Conservation (phyloP, 2,113 vertebrate species). For the Sialia sialis region DNA sequence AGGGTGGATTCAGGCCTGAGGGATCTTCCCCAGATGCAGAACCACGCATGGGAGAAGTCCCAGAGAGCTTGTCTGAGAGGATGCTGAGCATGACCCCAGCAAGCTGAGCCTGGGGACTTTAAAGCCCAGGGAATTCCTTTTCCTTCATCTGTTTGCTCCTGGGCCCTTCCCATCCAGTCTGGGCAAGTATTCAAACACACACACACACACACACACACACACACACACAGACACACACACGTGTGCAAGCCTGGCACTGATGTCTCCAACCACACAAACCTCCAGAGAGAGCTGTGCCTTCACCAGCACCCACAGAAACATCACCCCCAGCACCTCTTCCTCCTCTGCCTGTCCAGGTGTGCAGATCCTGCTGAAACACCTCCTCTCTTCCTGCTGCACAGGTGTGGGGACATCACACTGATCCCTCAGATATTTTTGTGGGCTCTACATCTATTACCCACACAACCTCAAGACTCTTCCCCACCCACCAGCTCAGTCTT, state of each 20-base stretch:
- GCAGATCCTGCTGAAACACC: background rate
- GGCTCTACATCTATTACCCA: background rate
- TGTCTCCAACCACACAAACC: background rate
- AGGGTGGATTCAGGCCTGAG: background rate
- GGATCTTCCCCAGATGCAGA: background rate
- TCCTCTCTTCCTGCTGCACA: background rate
- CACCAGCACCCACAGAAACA: background rate
- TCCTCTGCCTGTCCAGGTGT: background rate
- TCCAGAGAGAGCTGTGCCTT: background rate
- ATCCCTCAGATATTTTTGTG: background rate
- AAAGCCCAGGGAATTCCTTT: background rate
- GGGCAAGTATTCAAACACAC: background rate
- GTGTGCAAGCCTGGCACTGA: background rate
- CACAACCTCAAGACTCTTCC: background rate
- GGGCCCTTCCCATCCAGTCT: background rate
- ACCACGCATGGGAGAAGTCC: background rate
- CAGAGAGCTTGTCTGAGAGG: background rate
- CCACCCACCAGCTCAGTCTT: background rate
- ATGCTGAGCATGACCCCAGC: fast-evolving
- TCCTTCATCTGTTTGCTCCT: background rate
- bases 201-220: background rate
- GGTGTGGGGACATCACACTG: background rate
- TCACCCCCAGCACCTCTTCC: background rate
- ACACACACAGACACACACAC: background rate
- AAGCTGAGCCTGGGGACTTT: background rate